These are phyloP conservation scores for Euwallacea fornicatus DNA, from an alignment of 1,140 invertebrate species.

Conservation along the genomic window DNA sequence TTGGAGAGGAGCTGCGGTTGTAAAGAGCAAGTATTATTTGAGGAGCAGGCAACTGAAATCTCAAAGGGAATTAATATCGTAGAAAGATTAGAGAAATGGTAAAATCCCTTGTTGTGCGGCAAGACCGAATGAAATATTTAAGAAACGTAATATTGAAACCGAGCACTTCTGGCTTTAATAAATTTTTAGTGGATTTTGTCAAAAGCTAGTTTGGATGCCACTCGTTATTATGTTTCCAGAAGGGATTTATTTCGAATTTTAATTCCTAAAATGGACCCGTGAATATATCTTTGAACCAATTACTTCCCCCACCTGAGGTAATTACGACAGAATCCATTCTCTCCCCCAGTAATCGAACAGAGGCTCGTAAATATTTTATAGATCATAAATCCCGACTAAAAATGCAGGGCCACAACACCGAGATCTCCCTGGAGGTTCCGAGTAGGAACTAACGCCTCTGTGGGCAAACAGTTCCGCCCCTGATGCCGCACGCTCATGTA, in stretches of 20 bases:
- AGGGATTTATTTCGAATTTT: too few relatives aligned
- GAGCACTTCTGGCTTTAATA: conserved; percentile 22
- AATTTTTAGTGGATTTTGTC: conserved; percentile 20
- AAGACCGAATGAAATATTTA: conserved; percentile 32
- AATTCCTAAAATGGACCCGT: not conserved
- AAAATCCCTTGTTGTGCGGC: conserved; percentile 28
- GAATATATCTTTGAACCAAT: not conserved
- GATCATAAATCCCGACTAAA: conserved; percentile 37
- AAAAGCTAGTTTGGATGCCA: not conserved
- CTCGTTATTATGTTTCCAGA: too few relatives aligned
- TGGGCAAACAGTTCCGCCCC: conserved; percentile 35
- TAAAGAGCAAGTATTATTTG: conserved; percentile 29
- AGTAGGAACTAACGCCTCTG: conserved; percentile 36
- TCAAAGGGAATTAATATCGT: conserved; percentile 35
- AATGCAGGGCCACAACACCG: conserved; percentile 28
- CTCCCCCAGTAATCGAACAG: conserved; percentile 20
- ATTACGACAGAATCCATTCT: conserved; percentile 16
- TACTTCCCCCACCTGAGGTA: conserved; percentile 14
- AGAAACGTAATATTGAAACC: conserved; percentile 31
- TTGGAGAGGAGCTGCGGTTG: conserved; percentile 2
- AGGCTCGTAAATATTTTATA: conserved; percentile 36
- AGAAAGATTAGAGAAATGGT: conserved; percentile 32
- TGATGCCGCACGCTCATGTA: conserved; percentile 33
- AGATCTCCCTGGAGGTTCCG: conserved; percentile 25
- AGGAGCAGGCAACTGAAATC: conserved; percentile 19